A percentile compares a stretch with the other conserved stretches of the same genome.
Conservation (phyloP, 2,888 invertebrate species). For the Alsophila aescularia region DNA sequence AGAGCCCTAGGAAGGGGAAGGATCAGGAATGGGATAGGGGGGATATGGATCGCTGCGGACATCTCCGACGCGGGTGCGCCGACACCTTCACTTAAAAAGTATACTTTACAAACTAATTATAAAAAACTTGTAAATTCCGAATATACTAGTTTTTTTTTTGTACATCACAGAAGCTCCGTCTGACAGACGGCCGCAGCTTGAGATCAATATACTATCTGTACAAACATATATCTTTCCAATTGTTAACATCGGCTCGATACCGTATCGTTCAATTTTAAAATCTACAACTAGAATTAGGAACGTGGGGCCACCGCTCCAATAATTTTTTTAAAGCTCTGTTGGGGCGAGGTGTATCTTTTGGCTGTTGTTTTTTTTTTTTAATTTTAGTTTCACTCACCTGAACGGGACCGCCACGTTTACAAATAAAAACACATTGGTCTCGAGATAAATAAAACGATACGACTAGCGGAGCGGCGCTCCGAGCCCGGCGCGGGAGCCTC, state of each 20-base stretch:
- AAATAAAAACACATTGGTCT: conserved; percentile 74
- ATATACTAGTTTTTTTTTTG: conserved; percentile 78
- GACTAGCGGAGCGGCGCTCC: conserved; percentile 63
- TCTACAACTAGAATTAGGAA: conserved; percentile 76
- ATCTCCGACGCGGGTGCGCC: conserved; percentile 56
- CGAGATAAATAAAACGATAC: conserved; percentile 78
- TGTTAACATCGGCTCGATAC: conserved; percentile 70
- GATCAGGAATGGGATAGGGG: conserved; percentile 56
- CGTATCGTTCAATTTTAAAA: conserved; percentile 76
- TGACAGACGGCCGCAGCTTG: conserved; percentile 71
- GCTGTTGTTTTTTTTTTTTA: conserved; percentile 4
- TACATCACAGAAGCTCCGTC: conserved; percentile 82
- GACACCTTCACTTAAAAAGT: conserved; percentile 78
- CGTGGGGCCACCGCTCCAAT: conserved; percentile 46
- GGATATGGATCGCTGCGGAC: conserved; percentile 69
- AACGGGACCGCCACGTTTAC: conserved; percentile 41
- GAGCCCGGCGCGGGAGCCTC: conserved; percentile 56
- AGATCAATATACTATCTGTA: conserved; percentile 81
- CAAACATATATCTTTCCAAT: conserved; percentile 80
- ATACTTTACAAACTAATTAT: conserved; percentile 83
- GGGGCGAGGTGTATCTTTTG: conserved; percentile 45
- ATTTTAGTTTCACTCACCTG: conserved; percentile 32
- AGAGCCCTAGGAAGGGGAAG: conserved; percentile 66
- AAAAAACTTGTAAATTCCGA: conserved; percentile 84
- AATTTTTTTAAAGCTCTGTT: conserved; percentile 71